phyloP scores from a whole-genome alignment of 2,113 vertebrate genomes.

The Zosterops lateralis region DNA sequence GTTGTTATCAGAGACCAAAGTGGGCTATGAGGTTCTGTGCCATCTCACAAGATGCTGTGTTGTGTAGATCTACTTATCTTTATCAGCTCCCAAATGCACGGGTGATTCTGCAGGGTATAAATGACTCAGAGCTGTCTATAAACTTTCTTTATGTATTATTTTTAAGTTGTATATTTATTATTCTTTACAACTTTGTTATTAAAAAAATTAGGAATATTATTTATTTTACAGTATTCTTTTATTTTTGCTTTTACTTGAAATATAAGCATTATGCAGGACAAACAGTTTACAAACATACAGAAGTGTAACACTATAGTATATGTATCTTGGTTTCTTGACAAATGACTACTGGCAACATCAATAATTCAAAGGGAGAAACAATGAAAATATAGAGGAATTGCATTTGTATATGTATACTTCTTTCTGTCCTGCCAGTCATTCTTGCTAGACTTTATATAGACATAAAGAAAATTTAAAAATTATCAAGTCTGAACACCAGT shows the following conservation, averaged over 20 bases:
- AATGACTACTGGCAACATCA: conserved; percentile 75
- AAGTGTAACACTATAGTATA: conserved; percentile 29
- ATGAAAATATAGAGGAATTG: conserved; percentile 70
- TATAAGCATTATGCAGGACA: conserved; percentile 7
- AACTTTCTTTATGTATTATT: neutral
- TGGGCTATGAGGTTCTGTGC: neutral
- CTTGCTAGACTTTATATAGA: conserved; percentile 58
- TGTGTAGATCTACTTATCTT: conserved; percentile 24
- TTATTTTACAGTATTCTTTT: neutral
- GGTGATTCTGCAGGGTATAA: conserved; percentile 1
- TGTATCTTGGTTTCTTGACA: conserved; percentile 70
- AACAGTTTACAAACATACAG: conserved; percentile 52
- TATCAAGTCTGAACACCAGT: conserved; percentile 9
- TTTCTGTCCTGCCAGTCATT: conserved; percentile 69
- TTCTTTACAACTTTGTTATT: neutral
- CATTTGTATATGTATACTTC: conserved; percentile 65
- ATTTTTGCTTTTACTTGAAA: conserved; percentile 14
- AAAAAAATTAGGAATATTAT: conserved; percentile 15
- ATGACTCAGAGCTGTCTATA: conserved; percentile 21
- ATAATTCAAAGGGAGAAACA: conserved; percentile 78
- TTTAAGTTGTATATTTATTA: neutral
- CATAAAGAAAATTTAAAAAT: conserved; percentile 58
- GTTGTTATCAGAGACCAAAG: conserved; percentile 34
- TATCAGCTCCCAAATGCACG: neutral
- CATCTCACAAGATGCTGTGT: conserved; percentile 7